Evolutionary conservation across 2,113 vertebrate species (phyloP), one percentile per base, ranked within the genome.

Genomic region (Hiodon alosoides): DNA sequence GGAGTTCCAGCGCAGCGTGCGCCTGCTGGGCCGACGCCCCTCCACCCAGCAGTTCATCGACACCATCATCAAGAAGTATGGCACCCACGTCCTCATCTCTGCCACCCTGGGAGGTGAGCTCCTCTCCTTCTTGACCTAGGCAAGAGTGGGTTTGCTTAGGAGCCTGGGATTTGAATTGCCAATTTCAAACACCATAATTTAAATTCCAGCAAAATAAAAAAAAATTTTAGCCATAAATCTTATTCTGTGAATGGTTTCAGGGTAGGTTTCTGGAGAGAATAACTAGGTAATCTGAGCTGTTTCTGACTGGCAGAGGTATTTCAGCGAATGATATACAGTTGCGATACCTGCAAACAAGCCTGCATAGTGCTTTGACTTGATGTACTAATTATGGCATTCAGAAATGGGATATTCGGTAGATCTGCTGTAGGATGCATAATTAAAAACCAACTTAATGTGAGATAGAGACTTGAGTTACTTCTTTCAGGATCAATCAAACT

Each of bases 41-140:
- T 96, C 95, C 57, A 97, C 96, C 52, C 96, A 98, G 85, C 97
- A 98, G 87, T 98, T 99, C 89, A 98, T 98, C 0, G 97, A 99
- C 66, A 98, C 96, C 90, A 98, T 99, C 94, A 98, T 99, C 87
- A 98, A 96, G 90, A 98, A 98, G 88, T 99, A 98, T 92, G 97
- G 97, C 83, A 99, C 97, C 48, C 97, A 99, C 89, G 93, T 99
- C 76, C 95, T 99, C 89, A 96, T 99, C 91, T 99, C 97, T 60
- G 97, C 97, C 86, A 98, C 96, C 6, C 90, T 99, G 83, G 97
- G 97, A 94, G 97, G 97, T 99, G 93, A 90, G 62, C 10, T 52
- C 48, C 14, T 2, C 50, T 4, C 7, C 46, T 3, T 8, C 5
- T 89, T 87, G 76, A 55, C n/a, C 13, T n/a, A 4, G n/a, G 3